Evolutionary conservation across 2,888 invertebrate genomes (phyloP).

Genomic region (Stramonita haemastoma): DNA sequence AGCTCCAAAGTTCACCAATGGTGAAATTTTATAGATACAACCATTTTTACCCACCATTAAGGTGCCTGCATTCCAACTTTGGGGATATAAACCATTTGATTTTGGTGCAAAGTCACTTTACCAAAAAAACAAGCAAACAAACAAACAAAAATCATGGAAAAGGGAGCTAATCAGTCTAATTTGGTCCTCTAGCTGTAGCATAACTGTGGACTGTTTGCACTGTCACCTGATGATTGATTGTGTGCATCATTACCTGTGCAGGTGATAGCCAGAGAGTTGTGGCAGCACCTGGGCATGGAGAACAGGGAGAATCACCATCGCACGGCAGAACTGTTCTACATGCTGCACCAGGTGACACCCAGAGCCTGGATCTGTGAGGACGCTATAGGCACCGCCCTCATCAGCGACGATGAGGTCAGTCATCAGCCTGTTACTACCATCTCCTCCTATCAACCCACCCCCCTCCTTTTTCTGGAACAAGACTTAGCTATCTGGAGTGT

Average conservation of each 20-base stretch:
- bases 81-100: too few species aligned
- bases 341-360: conserved; percentile 85
- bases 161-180: neutral
- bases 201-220: neutral
- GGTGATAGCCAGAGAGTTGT: conserved; percentile 84
- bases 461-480: too few species aligned
- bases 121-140: too few species aligned
- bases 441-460: too few species aligned
- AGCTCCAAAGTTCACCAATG: too few species aligned
- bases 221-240: too few species aligned
- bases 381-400: conserved; percentile 81
- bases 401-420: conserved; percentile 73
- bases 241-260: conserved; percentile 59
- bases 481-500: too few species aligned
- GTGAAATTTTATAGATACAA: too few species aligned
- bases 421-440: neutral
- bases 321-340: conserved; percentile 86
- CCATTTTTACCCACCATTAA: too few species aligned
- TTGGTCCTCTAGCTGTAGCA: neutral
- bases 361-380: conserved; percentile 84
- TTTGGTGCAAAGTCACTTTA: too few species aligned
- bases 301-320: conserved; percentile 81
- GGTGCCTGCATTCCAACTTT: too few species aligned
- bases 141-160: too few species aligned
- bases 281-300: conserved; percentile 84